Base-by-base conservation (phyloP, 2,888 invertebrate species). In the Rambutsinella grinnellia region DNA sequence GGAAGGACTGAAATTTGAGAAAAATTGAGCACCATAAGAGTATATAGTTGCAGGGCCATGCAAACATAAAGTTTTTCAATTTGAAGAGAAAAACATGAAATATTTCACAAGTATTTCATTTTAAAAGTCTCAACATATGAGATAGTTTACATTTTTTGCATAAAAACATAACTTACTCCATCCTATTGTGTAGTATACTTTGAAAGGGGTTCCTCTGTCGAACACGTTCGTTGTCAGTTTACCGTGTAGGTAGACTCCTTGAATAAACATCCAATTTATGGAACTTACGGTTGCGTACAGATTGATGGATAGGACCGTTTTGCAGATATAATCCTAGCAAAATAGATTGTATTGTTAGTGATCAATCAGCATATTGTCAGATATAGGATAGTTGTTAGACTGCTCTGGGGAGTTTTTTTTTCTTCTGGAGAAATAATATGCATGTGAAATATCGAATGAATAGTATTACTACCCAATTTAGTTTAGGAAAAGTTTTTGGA, bases 261-360 rank as follows among this genome's bases (percentile, higher is more conserved):
- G 90, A 15, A 90, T 89, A 77, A 90, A 87, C 89, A 90, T 90
- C 90, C 90, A 90, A 85, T 88, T 88, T 60, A 89, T 88, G 62
- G 88, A 89, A n/a, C 90, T 87, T 75, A 90, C 86, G 44, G 87
- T 86, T 49, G 88, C 87, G 84, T 89, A 90, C 84, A 89, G 87
- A 51, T 87, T 86, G 13, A 89, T 83, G 68, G 87, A 86, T n/a
- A 88, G 85, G 5, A 90, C 85, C 1, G 84, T 80, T 84, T 89
- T 89, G 85, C 90, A 90, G 66, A 89, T 82, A 88, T 89, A 89
- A 62, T 88, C 88, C 90, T 89, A 85, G n/a, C n/a, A n/a, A n/a
- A n/a, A n/a, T n/a, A n/a, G n/a, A n/a, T n/a, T n/a, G n/a, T n/a
- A n/a, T n/a, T n/a, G n/a, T n/a, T n/a, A 10, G 24, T 68, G 15